Percentiles rank a stretch among this genome's conserved stretches.
Evolutionary conservation across 2,797 vertebrate genomes (phyloP).

Genomic region (Petrocephalus schoutedeni): DNA sequence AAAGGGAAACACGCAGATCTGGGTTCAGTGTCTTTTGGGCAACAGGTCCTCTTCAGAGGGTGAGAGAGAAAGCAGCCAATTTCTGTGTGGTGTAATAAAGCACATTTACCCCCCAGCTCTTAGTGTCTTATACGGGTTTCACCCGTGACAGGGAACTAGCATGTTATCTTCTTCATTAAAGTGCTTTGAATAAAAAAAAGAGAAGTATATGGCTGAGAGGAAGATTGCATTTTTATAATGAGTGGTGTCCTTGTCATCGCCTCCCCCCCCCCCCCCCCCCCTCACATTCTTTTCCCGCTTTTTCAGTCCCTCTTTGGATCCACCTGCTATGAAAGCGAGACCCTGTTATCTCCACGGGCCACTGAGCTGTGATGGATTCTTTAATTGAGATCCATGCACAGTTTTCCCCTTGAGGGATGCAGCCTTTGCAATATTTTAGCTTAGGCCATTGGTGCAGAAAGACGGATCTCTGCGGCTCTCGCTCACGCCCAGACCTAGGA

Average conservation of each 20-base stretch:
- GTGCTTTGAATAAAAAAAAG: background rate
- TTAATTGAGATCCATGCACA: background rate
- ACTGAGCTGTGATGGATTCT: conserved; percentile 3
- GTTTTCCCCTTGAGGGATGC: background rate
- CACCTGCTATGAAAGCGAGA: background rate
- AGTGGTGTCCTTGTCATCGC: background rate
- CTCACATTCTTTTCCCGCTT: too few species aligned
- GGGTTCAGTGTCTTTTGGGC: background rate
- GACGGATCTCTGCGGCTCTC: background rate
- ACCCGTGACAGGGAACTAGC: background rate
- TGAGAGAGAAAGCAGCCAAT: background rate
- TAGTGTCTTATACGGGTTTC: background rate
- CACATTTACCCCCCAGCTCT: background rate
- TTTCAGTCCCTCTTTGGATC: background rate
- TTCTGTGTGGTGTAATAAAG: background rate
- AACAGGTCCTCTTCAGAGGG: background rate
- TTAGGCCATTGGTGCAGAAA: background rate
- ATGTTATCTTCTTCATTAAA: background rate
- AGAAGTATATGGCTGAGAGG: background rate
- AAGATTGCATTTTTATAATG: background rate
- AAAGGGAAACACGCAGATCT: background rate
- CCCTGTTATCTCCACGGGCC: background rate
- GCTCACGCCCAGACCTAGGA: background rate
- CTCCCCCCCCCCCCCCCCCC: too few species aligned
- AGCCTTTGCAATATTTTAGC: background rate